Percentiles rank a stretch among this genome's conserved stretches.
Conservation (phyloP, 2,797 vertebrate species). For the Heteromormyrus szaboi region DNA sequence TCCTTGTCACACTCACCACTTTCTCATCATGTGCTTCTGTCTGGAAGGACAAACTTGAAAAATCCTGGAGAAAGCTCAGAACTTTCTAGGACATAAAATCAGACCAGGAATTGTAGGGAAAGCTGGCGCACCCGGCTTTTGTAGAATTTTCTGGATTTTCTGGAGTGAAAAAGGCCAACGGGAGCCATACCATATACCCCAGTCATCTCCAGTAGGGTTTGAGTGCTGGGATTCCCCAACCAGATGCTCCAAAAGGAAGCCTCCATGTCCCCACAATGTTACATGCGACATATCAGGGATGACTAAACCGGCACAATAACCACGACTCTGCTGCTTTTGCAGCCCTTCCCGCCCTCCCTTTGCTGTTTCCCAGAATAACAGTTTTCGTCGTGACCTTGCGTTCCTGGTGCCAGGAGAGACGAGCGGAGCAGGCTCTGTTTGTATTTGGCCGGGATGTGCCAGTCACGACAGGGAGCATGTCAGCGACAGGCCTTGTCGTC, state of each 20-base stretch:
- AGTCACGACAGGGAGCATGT: constrained; percentile 14
- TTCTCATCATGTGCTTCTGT: not conserved
- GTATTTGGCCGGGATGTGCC: constrained; percentile 36
- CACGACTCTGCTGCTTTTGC: not conserved
- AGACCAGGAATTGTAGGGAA: not conserved
- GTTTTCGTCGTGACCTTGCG: constrained; percentile 1
- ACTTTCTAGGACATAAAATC: not conserved
- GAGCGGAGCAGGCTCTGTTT: constrained; percentile 53
- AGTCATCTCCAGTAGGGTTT: not conserved
- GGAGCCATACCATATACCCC: not conserved
- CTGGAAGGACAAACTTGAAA: not conserved
- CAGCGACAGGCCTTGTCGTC: constrained; percentile 29
- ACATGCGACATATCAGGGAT: not conserved
- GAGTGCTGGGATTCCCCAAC: not conserved
- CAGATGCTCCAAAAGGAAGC: not conserved
- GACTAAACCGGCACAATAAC: not conserved
- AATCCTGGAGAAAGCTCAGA: not conserved
- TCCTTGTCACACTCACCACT: not conserved
- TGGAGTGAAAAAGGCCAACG: not conserved
- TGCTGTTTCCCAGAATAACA: constrained; percentile 14
- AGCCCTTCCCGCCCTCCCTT: not conserved
- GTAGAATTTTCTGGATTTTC: not conserved
- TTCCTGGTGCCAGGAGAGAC: constrained; percentile 7
- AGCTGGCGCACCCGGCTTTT: not conserved
- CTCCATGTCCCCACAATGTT: not conserved